Evolutionary conservation across 2,113 vertebrate species (phyloP), one percentile per base, ranked within the genome.

Genomic region (Zootoca vivipara): DNA sequence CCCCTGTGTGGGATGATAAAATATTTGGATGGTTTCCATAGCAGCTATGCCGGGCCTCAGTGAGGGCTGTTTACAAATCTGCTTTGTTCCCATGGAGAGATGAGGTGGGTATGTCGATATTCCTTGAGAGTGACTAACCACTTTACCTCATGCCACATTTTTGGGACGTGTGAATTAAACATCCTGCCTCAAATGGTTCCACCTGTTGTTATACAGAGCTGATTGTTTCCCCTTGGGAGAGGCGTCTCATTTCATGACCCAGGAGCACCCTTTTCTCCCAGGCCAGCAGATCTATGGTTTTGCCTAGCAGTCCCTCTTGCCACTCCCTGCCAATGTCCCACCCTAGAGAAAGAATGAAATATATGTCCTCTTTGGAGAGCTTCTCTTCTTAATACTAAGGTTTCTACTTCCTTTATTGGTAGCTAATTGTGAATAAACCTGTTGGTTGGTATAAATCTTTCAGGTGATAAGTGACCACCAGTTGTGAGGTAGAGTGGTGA

Each of bases 21-120:
- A 91, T 93, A 95, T 92, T 91, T 94, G 88, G 79, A 85, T 67
- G 65, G 90, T 95, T 95, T 94, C 93, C 91, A 93, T 94, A 88
- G 89, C 90, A 92, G 80, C 77, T 86, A 2, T 0, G 33, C 56
- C 18, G 46, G 33, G 46, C 15, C 24, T 3, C 28, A 1, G 35
- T 42, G 56, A 67, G 13, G 30, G 38, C 22, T 30, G 88, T 92
- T 80, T n/a, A 89, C 93, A 26, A 52, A 89, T 88, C 87, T 89
- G 74, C 93, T 91, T 89, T 67, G 1, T 82, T 38, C 58, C 56
- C 9, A 38, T 20, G 90, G 92, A 93, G 90, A 89, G 87, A 89
- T 89, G 91, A 86, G 72, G 82, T 89, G 89, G 92, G 90, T 93
- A 90, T 87, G 87, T 86, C 88, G 78, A 72, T 91, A 83, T 88